Evolutionary conservation across 2,888 invertebrate species (phyloP).

Genomic region (Urechis unicinctus): DNA sequence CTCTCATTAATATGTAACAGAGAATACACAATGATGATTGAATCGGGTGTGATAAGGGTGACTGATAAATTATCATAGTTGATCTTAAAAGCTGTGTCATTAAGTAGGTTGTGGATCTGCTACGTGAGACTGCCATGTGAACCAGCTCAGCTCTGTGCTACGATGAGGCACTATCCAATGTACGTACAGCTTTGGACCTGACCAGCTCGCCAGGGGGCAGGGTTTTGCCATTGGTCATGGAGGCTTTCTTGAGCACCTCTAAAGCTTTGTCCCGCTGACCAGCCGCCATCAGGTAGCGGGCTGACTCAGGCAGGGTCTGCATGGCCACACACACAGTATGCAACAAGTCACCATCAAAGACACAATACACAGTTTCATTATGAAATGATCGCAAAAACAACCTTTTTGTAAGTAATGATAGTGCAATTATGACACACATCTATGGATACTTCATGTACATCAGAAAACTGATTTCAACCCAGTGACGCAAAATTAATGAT

Average conservation of each 20-base stretch:
- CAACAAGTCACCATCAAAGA: background rate
- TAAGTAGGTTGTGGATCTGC: too few relatives aligned
- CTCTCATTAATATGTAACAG: background rate
- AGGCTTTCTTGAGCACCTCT: constrained; percentile 27
- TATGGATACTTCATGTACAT: too few relatives aligned
- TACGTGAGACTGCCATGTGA: too few relatives aligned
- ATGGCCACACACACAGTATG: background rate
- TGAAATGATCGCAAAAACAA: too few relatives aligned
- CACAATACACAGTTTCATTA: too few relatives aligned
- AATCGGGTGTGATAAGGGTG: background rate
- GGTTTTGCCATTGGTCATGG: constrained; percentile 28
- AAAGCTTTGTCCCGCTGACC: constrained; percentile 37
- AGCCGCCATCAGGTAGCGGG: constrained; percentile 43
- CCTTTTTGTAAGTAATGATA: too few relatives aligned
- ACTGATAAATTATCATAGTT: background rate
- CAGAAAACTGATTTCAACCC: too few relatives aligned
- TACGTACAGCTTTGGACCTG: too few relatives aligned
- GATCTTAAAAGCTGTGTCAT: background rate
- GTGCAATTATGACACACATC: too few relatives aligned
- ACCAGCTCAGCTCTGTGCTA: too few relatives aligned
- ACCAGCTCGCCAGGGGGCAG: constrained; percentile 31
- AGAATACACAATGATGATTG: background rate
- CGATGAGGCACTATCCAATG: too few relatives aligned
- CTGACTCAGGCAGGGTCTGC: constrained; percentile 47
- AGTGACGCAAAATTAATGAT: too few relatives aligned